Conservation (phyloP, 2,113 vertebrate genomes). For the Sinosuthora webbiana region DNA sequence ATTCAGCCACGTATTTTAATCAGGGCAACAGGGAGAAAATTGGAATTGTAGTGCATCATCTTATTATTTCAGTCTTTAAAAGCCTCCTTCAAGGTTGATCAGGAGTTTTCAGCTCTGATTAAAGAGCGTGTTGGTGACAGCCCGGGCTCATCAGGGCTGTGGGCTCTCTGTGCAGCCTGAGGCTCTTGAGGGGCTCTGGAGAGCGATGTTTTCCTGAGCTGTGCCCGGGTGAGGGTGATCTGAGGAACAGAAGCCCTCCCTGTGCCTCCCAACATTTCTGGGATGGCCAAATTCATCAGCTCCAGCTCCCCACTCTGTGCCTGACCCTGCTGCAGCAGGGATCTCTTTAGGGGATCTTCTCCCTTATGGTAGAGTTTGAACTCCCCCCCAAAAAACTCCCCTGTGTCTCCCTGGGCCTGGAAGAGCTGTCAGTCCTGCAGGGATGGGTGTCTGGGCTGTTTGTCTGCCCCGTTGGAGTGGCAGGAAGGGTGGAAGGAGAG, state of each 20-base stretch:
- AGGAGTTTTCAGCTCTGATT: neutral
- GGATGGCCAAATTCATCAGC: neutral
- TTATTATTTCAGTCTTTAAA: conserved; percentile 3
- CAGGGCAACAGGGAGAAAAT: neutral
- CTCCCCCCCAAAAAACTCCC: neutral
- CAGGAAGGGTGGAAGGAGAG: neutral
- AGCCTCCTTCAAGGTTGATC: neutral
- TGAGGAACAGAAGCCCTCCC: neutral
- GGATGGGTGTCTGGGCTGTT: neutral
- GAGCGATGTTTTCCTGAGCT: neutral
- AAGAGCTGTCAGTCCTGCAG: neutral
- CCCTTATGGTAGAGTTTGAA: rapidly evolving
- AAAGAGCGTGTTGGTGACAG: neutral
- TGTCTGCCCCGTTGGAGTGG: neutral
- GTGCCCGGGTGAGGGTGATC: rapidly evolving
- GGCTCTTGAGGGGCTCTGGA: neutral
- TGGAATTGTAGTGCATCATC: neutral
- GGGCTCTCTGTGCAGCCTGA: neutral
- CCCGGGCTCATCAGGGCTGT: neutral
- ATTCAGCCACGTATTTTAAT: neutral
- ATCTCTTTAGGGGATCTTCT: rapidly evolving
- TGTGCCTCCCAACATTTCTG: neutral
- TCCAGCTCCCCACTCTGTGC: neutral
- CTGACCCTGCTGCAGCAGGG: neutral
- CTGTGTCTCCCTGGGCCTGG: neutral